A percentile compares a stretch with the other conserved stretches of the same genome.
Evolutionary conservation across 2,888 invertebrate species (phyloP).

Genomic region (Heterodera filipjevi): DNA sequence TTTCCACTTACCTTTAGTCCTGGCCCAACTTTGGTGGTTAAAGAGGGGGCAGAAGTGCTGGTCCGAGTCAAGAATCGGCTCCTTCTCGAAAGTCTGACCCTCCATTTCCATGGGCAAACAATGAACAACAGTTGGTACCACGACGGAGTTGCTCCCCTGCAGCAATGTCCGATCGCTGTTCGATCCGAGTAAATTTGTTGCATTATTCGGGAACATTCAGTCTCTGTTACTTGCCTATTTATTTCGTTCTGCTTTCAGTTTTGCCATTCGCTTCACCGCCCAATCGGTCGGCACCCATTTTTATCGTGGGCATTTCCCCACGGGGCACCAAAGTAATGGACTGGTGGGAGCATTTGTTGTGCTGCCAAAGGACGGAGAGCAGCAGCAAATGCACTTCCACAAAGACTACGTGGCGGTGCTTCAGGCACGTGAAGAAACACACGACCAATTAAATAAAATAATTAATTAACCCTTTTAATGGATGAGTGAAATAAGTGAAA

Average conservation of each 20-base stretch:
- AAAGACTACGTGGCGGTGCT: slow-evolving; percentile 32
- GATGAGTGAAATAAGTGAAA: not conserved
- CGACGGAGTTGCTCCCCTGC: slow-evolving; percentile 57
- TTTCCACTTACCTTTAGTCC: slow-evolving; percentile 47
- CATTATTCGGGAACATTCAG: not conserved
- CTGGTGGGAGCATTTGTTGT: slow-evolving; percentile 46
- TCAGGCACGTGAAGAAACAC: slow-evolving; percentile 20
- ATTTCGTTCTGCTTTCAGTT: slow-evolving; percentile 36
- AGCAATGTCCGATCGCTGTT: slow-evolving; percentile 56
- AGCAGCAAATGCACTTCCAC: not conserved
- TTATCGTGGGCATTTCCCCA: slow-evolving; percentile 53
- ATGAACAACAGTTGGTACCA: slow-evolving; percentile 52
- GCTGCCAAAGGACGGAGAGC: slow-evolving; percentile 9
- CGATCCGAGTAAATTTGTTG: slow-evolving; percentile 42
- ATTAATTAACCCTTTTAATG: not conserved
- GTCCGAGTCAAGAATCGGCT: slow-evolving; percentile 50
- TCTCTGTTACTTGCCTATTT: too few relatives aligned
- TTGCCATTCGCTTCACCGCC: slow-evolving; percentile 52
- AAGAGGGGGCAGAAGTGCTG: slow-evolving; percentile 48
- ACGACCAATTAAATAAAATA: too few relatives aligned
- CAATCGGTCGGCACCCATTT: slow-evolving; percentile 53
- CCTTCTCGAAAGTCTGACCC: slow-evolving; percentile 50
- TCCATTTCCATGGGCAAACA: slow-evolving; percentile 56
- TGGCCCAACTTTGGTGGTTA: slow-evolving; percentile 50
- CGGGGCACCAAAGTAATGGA: slow-evolving; percentile 49